phyloP scores from a whole-genome alignment of 2,797 vertebrate genomes.

The Enteromius paludinosus region DNA sequence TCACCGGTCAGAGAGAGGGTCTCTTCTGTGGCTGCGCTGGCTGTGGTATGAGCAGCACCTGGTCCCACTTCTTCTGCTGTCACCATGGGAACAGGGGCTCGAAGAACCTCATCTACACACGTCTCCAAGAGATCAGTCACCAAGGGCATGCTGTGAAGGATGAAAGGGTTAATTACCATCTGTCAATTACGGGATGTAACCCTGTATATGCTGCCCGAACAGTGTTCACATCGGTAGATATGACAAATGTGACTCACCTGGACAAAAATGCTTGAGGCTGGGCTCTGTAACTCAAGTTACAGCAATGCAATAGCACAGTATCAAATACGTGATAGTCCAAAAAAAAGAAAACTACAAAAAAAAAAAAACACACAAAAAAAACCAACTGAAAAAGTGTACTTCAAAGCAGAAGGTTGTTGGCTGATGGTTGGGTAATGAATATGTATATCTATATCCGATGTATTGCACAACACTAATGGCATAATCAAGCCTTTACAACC shows the following conservation, averaged over 20 bases:
- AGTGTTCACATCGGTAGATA: constrained; percentile 13
- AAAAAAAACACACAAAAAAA: neutral
- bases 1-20: constrained; percentile 72
- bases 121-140: constrained; percentile 85
- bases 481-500: neutral
- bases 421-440: neutral
- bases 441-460: neutral
- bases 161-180: constrained; percentile 33
- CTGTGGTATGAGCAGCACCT: constrained; percentile 57
- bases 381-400: neutral
- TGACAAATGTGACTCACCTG: constrained; percentile 52
- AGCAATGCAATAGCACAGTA: neutral
- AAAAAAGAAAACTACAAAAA: too few species aligned
- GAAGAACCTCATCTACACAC: constrained; percentile 77
- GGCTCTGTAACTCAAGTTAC: neutral
- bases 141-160: constrained; percentile 77
- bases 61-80: constrained; percentile 72
- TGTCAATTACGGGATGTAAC: constrained; percentile 7
- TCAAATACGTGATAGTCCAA: neutral
- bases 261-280: constrained; percentile 12
- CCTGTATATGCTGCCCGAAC: neutral
- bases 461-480: neutral
- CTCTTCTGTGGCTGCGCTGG: constrained; percentile 64
- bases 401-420: neutral
- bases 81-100: constrained; percentile 65